Conservation (phyloP, 2,888 invertebrate species). For the Pantelozetes paolii region DNA sequence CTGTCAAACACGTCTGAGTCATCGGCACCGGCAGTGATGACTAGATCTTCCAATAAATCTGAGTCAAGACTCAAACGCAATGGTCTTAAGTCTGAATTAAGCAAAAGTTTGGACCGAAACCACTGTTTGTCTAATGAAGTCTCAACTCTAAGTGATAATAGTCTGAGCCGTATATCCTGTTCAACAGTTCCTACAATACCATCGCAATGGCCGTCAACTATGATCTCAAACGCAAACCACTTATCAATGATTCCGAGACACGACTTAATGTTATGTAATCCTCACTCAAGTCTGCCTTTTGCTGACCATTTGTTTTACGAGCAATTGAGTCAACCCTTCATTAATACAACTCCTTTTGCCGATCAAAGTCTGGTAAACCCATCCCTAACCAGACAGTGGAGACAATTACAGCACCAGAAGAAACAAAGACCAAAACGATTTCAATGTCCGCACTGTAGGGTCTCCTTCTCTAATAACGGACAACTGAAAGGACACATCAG, state of each 20-base stretch:
- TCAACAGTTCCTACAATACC: background rate
- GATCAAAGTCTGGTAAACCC: background rate
- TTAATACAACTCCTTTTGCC: background rate
- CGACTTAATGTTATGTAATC: background rate
- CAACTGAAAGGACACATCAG: constrained; percentile 83
- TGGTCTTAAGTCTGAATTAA: background rate
- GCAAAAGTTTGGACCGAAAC: background rate
- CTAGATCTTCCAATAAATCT: background rate
- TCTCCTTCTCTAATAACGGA: constrained; percentile 89
- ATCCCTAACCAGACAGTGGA: constrained; percentile 10
- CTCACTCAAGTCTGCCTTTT: constrained; percentile 8
- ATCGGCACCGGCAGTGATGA: background rate
- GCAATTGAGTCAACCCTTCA: background rate
- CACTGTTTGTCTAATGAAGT: background rate
- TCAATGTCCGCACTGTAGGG: constrained; percentile 68
- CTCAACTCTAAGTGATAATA: background rate
- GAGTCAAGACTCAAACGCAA: background rate
- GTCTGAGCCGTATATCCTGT: background rate
- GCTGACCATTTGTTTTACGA: constrained; percentile 20
- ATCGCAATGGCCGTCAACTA: background rate
- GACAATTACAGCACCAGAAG: constrained; percentile 30
- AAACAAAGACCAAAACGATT: constrained; percentile 53
- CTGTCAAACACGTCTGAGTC: background rate
- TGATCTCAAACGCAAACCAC: background rate
- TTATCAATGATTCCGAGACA: constrained; percentile 10